Base-by-base conservation (phyloP, 30 jellyfish, hydroid and myxozoan species). In the Cassiopea andromeda region DNA sequence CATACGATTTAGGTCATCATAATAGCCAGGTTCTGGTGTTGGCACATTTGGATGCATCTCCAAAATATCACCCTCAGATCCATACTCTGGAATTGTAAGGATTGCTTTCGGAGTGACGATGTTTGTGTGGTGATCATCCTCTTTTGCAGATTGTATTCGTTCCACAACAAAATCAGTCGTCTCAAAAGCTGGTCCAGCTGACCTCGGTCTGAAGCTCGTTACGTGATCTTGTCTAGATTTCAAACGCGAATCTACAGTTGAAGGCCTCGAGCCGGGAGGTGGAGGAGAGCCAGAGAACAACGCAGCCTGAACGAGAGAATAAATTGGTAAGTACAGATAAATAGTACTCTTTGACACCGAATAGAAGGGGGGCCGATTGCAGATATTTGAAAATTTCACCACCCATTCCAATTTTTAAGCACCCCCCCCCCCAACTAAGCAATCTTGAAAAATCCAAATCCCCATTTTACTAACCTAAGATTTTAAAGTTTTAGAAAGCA, bases 31-130 rank as follows among this genome's bases (percentile, higher is more conserved):
- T 7, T 77, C 88, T 0, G 93, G 89, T 7, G 89, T 86, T 48
- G 93, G 93, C 45, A 76, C 93, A 69, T 86, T 86, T 17, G 93
- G 93, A 45, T 60, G 93, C 81, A 48, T 75, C 38, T 44, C 89
- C 46, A 38, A 77, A 14, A n/a, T 49, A 12, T 45, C 59, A 69
- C 50, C n/a, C n/a, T 19, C 73, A 47, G 6, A 59, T 69, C 73
- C 86, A 19, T 38, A 77, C 8, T 47, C 73, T 16, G 90, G 90
- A 7, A 81, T 73, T 8, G n/a, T 54, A 19, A 80, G 89, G 13
- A 46, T 60, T 64, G 66, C 78, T 5, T 73, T 15, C 27, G 73
- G 12, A 44, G 10, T 16, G 19, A 49, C 3, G 2, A 27, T 13
- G n/a, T 27, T 27, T 27, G 38, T 27, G 38, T 50, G 48, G 43